Evolutionary conservation across 2,797 vertebrate genomes (phyloP), one percentile per base, ranked within the genome.

Genomic region (Glyptemys insculpta): DNA sequence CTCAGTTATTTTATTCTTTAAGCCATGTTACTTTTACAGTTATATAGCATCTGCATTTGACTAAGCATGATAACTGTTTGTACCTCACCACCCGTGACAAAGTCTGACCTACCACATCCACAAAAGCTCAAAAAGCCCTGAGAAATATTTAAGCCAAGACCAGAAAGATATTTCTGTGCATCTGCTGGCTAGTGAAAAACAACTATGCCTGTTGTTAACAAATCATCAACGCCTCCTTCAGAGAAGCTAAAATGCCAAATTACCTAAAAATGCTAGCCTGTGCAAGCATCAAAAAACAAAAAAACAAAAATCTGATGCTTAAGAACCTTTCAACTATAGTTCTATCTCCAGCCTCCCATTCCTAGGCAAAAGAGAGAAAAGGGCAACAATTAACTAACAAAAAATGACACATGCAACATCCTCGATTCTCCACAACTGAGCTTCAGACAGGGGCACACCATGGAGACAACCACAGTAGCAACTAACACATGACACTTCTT

Each of bases 301-400:
- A 27, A 68, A 56, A 44, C 3, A 31, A 41, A 21, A 9, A 72
- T 41, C 37, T 72, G 37, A 41, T 72, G 9, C 5, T 12, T 11
- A 62, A 59, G 15, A 83, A 14, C 56, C 34, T 65, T 65, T 16
- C 7, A 49, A 53, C 56, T 21, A 41, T 12, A 57, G 41, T 16
- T 6, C 19, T 3, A 81, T 23, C 68, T 87, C 53, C 50, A 62
- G 62, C 53, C 47, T 87, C 34, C 19, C 27, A 44, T 10, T 8
- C 68, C 2, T 4, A 2, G 2, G 8, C 19, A 56, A 85, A 0
- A 0, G 0, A 84, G 44, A 90, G 80, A 2, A 68, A 85, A 72
- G 31, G 57, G 81, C 53, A 56, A 8, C 16, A 83, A 1, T 29
- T 29, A 12, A 52, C 50, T 56, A n/a, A 81, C 80, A 81, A 57